Base-by-base conservation (phyloP, 2,797 vertebrate species). In the Anguilla marmorata region DNA sequence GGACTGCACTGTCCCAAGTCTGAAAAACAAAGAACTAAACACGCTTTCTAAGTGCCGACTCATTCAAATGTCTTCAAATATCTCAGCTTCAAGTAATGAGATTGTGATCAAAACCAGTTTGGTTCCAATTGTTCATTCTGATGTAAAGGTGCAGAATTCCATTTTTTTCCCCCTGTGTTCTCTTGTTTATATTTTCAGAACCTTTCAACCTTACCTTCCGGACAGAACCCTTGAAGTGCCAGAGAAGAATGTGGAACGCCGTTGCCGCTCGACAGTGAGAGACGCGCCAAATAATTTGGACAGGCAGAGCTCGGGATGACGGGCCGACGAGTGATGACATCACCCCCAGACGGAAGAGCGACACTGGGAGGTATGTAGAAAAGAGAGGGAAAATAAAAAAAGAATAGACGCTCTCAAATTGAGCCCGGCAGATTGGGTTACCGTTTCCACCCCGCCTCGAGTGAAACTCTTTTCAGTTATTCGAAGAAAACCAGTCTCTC, bases 401-500 rank as follows among this genome's bases (percentile, higher is more conserved):
- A 60, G 33, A 56, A 30, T 4, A 1, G 56, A 66, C n/a, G 16
- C 86, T 48, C 21, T 82, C 48, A 79, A 76, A 76, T n/a, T 50
- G 63, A 87, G 19, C 86, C 48, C n/a, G 50, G 21, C 16, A 33
- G n/a, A 33, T 76, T 56, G 52, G 69, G 69, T 82, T 87, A 37
- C 72, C 0, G 5, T 45, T 82, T 56, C 76, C 37, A 82, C 69
- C 30, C 72, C 48, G 41, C 86, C 74, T 58, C 72, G 2, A 8
- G 14, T 37, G 5, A 56, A 82, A 80, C 30, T 52, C 74, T 41
- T 50, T 82, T 58, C 27, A 37, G 50, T 45, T 87, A 58, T 50
- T 41, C 88, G 86, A 48, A 88, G 89, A 52, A 90, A 93, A 92
- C 90, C 89, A 90, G 90, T 92, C 89, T 87, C 87, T 84, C 85